Evolutionary conservation across 1,140 invertebrate genomes (phyloP), one percentile per base, ranked within the genome.

Genomic region (Zaprionus ornatus): DNA sequence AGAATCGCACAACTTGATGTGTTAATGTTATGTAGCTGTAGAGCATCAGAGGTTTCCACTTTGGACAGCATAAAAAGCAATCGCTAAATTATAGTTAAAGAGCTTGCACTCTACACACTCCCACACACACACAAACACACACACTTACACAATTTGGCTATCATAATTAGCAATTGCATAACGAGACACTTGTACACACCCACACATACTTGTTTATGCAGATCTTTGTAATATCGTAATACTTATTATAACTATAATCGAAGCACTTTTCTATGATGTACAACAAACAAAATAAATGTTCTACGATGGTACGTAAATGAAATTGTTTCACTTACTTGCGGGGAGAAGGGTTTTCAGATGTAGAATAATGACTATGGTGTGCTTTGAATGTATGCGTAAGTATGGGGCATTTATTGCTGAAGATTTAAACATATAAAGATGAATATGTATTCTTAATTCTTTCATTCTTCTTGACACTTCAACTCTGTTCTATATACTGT

Each of bases 181-280:
- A 54, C n/a, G 6, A 40, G 3, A 32, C 19, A 45, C 57, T 50
- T 50, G 45, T 50, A 65, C 65, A 60, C 76, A 40, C 9, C 59
- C 52, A 64, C 23, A 69, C 29, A 69, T 55, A 77, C 19, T 19
- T 23, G 19, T 50, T 50, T 74, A 68, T 77, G 79, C 74, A 79
- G 57, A 77, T 52, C 77, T 74, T 81, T 85, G 80, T 80, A 83
- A 82, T 87, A 80, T 80, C 67, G 70, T 80, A 77, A 77, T 70
- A 80, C 70, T 66, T 83, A 83, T 83, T 75, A 40, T 87, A 87
- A 75, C 70, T 88, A 66, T 87, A 88, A 82, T 74, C 65, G 66
- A 87, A 80, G 55, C 59, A 56, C 62, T 62, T 65, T 76, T 82
- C 59, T 67, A 67, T 78, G 82, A 65, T 77, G 82, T 87, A 52